phyloP scores from a whole-genome alignment of 2,797 vertebrate species.

The Pelobates cultripes region DNA sequence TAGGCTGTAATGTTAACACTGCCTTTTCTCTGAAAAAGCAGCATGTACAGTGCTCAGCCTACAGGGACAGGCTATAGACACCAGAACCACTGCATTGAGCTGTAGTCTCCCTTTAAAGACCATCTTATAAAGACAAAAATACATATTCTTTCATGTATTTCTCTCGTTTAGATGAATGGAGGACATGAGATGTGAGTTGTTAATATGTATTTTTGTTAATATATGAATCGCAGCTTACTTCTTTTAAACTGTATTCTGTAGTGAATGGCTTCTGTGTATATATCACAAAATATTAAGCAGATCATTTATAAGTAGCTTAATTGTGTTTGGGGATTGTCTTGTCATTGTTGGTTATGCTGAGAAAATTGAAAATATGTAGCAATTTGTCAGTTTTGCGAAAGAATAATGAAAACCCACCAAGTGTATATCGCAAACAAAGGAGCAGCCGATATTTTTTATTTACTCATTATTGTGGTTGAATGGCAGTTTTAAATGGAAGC shows the following conservation, averaged over 20 bases:
- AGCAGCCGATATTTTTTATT: constrained; percentile 39
- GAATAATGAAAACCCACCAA: neutral
- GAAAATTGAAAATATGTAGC: constrained; percentile 5
- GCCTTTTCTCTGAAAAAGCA: too few relatives aligned
- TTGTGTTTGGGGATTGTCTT: constrained; percentile 3
- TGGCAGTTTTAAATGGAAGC: constrained; percentile 24
- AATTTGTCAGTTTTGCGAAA: constrained; percentile 33
- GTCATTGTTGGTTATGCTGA: constrained; percentile 25
- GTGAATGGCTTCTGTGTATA: neutral
- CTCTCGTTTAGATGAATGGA: too few relatives aligned
- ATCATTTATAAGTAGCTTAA: neutral
- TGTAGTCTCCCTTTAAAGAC: too few relatives aligned
- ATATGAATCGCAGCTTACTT: neutral
- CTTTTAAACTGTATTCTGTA: neutral
- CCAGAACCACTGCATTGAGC: too few relatives aligned
- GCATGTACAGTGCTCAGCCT: too few relatives aligned
- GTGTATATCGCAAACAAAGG: neutral
- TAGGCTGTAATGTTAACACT: too few relatives aligned
- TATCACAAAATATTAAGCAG: neutral
- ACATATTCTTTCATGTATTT: too few relatives aligned
- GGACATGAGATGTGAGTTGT: too few relatives aligned
- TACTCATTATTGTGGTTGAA: constrained; percentile 39
- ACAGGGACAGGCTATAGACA: too few relatives aligned
- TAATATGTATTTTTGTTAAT: too few relatives aligned
- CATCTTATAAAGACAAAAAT: too few relatives aligned